Evolutionary conservation across 2,888 invertebrate species (phyloP).

Genomic region (Stenchaetothrips biformis): DNA sequence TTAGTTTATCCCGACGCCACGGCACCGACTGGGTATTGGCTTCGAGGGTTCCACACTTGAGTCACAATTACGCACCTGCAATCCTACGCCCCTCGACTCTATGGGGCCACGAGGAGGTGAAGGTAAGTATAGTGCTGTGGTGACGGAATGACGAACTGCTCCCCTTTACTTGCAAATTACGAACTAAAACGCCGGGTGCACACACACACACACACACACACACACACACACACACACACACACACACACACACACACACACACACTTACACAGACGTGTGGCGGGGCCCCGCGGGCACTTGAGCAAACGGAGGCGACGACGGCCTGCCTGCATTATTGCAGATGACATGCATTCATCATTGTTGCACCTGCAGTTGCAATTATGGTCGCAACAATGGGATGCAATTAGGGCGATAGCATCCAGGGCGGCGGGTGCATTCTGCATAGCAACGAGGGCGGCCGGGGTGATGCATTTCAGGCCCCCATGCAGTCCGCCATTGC

Average conservation of each 20-base stretch:
- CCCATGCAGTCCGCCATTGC: background rate
- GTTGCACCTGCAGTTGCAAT: conserved; percentile 19
- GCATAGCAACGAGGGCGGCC: background rate
- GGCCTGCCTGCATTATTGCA: conserved; percentile 2
- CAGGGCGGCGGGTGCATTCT: background rate
- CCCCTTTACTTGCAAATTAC: no score
- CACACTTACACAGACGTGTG: no score
- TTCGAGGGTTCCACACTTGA: background rate
- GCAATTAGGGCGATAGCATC: conserved; percentile 17
- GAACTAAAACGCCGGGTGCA: no score
- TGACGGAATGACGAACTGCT: no score
- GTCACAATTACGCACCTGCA: no score
- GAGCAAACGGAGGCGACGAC: background rate
- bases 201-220: no score
- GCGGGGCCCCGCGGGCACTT: background rate
- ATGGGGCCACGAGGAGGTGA: no score
- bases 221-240: no score
- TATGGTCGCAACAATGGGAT: background rate
- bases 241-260: no score
- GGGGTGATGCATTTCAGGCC: background rate
- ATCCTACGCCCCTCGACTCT: no score
- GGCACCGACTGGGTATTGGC: background rate
- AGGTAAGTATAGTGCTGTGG: no score
- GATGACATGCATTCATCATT: conserved; percentile 25
- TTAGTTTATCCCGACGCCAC: background rate